Evolutionary conservation across 2,888 invertebrate genomes (phyloP), one percentile per base, ranked within the genome.

Genomic region (Eudasyphora cyanicolor): DNA sequence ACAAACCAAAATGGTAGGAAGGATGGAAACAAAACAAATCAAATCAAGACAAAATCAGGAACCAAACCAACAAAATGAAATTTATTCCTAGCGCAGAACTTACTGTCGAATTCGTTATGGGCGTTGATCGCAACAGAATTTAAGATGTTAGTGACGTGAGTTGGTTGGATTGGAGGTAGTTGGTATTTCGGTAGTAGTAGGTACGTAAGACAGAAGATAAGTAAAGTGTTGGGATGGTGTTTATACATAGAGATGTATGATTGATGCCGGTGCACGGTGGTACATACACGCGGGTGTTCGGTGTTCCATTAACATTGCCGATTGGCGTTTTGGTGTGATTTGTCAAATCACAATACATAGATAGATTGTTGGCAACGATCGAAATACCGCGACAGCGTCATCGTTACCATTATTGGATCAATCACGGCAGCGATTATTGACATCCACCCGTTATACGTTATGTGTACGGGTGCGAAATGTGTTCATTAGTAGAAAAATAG

Each of bases 91-190:
- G 82, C 74, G 57, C 78, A 81, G 83, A 85, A 87, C 87, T 87
- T 87, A 87, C 87, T 87, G 86, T 86, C 86, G 69, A 82, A 73
- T 69, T 45, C 67, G 67, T 42, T 54, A 78, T 64, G 71, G 60
- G 77, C 21, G 35, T 17, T 29, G 62, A 32, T 62, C 29, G 38
- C 45, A 49, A 49, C 29, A 29, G n/a, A 38, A 54, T 19, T 49
- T 35, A 19, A 70, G 45, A 57, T n/a, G n/a, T 27, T 54, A 14
- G 57, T 1, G 27, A 21, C 21, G 51, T 10, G 10, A 12, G 57
- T 57, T 12, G 54, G 54, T 57, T 57, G 57, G 24, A 38, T 45
- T 45, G 45, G n/a, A n/a, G 45, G n/a, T 45, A n/a, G n/a, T 70
- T 24, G 42, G 38, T 42, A 38, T 4, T 8, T 71, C 17, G 49